Conservation (phyloP, 1,140 invertebrate species). For the Diploscapter pachys region DNA sequence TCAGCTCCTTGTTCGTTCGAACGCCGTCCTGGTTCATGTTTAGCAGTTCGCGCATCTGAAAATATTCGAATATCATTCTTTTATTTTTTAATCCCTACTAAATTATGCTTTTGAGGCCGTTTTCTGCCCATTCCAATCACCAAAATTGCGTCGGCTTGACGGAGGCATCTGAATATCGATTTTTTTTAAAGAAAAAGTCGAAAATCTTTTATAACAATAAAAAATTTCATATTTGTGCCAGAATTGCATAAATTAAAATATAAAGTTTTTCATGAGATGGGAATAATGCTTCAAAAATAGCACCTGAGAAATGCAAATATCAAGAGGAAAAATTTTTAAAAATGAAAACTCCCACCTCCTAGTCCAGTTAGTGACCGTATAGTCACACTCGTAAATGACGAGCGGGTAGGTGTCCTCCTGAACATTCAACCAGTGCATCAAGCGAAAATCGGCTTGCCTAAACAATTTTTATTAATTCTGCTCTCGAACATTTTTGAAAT, state of each 20-base stretch:
- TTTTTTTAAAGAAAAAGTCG: no score
- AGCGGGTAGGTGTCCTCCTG: conserved; percentile 94
- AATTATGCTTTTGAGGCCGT: conserved; percentile 46
- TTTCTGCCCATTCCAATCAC: conserved; percentile 72
- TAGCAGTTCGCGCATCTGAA: conserved; percentile 86
- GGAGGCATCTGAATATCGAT: conserved; percentile 68
- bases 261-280: no score
- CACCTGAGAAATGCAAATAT: no score
- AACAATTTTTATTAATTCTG: not conserved
- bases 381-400: conserved; percentile 92
- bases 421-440: conserved; percentile 93
- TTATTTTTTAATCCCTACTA: conserved; percentile 18
- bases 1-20: conserved; percentile 91
- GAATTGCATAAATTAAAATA: no score
- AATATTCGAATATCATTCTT: conserved; percentile 25
- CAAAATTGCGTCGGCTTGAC: conserved; percentile 95
- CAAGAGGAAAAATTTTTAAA: no score
- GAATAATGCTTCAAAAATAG: no score
- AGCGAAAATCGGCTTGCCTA: conserved; percentile 65
- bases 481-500: not conserved
- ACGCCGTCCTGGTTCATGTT: conserved; percentile 78
- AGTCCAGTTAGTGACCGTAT: conserved; percentile 86
- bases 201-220: no score
- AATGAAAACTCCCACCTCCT: conserved; percentile 65
- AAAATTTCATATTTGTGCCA: no score